Evolutionary conservation across 2,797 vertebrate genomes (phyloP).

Genomic region (Enteromius thamalakanensis): DNA sequence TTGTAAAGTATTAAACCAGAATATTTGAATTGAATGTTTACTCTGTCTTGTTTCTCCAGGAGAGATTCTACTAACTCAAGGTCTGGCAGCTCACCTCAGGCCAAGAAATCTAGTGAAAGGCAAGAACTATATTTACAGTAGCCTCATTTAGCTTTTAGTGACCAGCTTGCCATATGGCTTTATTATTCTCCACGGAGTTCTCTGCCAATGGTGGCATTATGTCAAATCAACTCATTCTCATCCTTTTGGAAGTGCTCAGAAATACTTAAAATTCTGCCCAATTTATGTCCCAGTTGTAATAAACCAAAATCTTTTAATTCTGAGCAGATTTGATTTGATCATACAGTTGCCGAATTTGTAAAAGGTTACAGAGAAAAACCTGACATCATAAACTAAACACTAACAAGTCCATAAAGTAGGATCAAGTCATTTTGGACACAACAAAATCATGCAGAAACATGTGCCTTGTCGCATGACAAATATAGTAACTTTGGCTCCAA

Average conservation of each 20-base stretch:
- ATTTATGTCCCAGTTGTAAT: not conserved
- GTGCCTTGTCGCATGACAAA: not conserved
- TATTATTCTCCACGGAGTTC: not conserved
- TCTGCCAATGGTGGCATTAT: not conserved
- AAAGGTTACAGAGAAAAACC: not conserved
- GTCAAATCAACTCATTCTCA: not conserved
- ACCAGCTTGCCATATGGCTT: conserved; percentile 9
- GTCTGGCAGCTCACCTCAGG: conserved; percentile 70
- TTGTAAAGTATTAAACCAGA: not conserved
- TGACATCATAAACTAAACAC: not conserved
- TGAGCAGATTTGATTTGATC: not conserved
- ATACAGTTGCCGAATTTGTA: not conserved
- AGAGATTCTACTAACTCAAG: conserved; percentile 84
- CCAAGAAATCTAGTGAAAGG: conserved; percentile 83
- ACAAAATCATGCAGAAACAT: not conserved
- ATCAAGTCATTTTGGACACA: not conserved
- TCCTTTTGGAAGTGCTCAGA: not conserved
- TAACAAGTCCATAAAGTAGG: no score
- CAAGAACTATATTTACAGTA: conserved; percentile 59
- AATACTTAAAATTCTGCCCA: not conserved
- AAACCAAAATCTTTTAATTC: not conserved
- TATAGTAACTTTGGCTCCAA: not conserved
- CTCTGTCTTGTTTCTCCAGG: conserved; percentile 67
- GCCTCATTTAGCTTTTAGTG: conserved; percentile 10
- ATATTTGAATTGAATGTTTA: no score